A percentile compares a stretch with the other conserved stretches of the same genome.
Evolutionary conservation across 2,113 vertebrate species (phyloP).

Genomic region (Geothlypis trichas): DNA sequence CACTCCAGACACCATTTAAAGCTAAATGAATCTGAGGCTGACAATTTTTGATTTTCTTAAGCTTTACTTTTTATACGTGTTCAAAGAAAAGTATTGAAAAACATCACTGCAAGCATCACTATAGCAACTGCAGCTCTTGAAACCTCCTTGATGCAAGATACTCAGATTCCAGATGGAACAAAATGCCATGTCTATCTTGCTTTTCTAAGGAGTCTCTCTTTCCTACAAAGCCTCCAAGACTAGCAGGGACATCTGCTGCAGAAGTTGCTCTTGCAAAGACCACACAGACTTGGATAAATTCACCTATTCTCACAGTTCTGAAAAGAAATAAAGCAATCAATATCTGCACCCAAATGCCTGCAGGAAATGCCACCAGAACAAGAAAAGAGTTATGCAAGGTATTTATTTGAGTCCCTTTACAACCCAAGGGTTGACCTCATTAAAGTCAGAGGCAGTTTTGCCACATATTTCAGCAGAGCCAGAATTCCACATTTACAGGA

Average conservation of each 20-base stretch:
- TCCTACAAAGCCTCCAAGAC: conserved; percentile 18
- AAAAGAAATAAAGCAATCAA: background rate
- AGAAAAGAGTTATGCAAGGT: background rate
- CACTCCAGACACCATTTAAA: background rate
- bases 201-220: conserved; percentile 36
- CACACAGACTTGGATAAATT: background rate
- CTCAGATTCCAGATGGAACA: conserved; percentile 42
- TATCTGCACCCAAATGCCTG: background rate
- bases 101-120: conserved; percentile 35
- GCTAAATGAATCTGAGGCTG: background rate
- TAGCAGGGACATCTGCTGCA: conserved; percentile 18
- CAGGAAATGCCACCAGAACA: background rate
- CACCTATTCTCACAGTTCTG: background rate
- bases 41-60: conserved; percentile 34
- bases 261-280: conserved; percentile 13
- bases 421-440: background rate
- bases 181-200: conserved; percentile 42
- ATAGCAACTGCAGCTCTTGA: conserved; percentile 56
- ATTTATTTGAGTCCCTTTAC: conserved; percentile 24
- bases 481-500: background rate
- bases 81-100: conserved; percentile 49
- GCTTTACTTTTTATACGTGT: background rate
- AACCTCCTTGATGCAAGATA: conserved; percentile 6
- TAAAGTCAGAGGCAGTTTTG: background rate
- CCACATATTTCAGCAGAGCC: background rate